Evolutionary conservation across 2,888 invertebrate genomes (phyloP).

Genomic region (Tuta absoluta): DNA sequence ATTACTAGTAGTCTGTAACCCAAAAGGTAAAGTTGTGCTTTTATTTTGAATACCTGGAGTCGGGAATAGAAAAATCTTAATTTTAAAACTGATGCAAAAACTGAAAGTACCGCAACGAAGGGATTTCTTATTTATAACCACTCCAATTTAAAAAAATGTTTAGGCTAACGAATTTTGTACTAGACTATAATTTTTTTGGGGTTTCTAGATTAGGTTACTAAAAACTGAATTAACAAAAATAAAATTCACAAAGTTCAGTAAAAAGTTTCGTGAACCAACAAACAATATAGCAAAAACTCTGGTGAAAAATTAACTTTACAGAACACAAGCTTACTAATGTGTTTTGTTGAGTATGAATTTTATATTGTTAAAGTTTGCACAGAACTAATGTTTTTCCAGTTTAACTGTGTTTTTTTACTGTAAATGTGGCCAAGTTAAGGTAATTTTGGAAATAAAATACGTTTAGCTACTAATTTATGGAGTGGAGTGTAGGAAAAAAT

Average conservation of each 20-base stretch:
- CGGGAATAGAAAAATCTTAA: too few species aligned
- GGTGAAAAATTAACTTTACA: constrained; percentile 23
- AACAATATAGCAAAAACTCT: constrained; percentile 20
- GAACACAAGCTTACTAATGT: constrained; percentile 19
- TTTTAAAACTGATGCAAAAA: too few species aligned
- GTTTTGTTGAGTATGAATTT: constrained; percentile 27
- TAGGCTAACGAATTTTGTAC: too few species aligned
- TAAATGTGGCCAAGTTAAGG: not conserved
- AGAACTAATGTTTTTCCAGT: constrained; percentile 12
- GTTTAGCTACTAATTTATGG: too few species aligned
- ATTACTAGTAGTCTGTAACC: too few species aligned
- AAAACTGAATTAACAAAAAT: not conserved
- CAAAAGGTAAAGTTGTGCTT: too few species aligned
- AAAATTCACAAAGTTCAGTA: not conserved
- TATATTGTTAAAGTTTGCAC: constrained; percentile 17
- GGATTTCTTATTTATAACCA: too few species aligned
- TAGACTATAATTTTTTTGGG: too few species aligned
- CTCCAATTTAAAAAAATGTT: too few species aligned
- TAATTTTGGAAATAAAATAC: constrained; percentile 7
- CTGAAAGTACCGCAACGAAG: too few species aligned
- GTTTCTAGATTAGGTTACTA: not conserved
- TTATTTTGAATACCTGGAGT: too few species aligned
- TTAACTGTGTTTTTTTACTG: not conserved
- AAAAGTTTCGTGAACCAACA: constrained; percentile 4
- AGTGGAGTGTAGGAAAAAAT: too few species aligned